Percentiles rank a stretch among this genome's conserved stretches.
These are phyloP conservation scores for Brevimyrus niger DNA, from an alignment of 2,113 vertebrate species.

Conservation along the genomic window DNA sequence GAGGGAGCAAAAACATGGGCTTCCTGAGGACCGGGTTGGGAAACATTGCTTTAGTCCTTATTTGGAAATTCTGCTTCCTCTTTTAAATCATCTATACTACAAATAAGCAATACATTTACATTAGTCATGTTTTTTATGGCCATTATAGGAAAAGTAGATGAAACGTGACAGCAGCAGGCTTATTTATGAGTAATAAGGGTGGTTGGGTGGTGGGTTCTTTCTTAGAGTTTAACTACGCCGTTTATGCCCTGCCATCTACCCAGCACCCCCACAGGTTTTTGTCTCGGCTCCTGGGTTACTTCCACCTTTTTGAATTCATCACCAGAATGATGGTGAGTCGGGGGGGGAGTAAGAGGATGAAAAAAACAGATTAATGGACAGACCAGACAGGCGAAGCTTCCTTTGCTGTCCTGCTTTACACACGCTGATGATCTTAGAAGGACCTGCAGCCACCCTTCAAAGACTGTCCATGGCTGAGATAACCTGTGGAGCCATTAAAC, in stretches of 20 bases:
- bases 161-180: background rate
- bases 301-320: background rate
- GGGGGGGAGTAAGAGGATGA: background rate
- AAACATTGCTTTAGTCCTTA: background rate
- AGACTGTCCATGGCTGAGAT: constrained; percentile 46
- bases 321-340: background rate
- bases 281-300: background rate
- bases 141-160: background rate
- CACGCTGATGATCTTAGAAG: background rate
- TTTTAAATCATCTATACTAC: background rate
- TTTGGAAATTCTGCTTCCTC: constrained; percentile 2
- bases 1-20: background rate
- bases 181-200: background rate
- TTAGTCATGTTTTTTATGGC: background rate
- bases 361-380: background rate
- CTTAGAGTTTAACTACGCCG: background rate
- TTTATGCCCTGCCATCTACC: background rate
- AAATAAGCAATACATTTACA: constrained; percentile 1
- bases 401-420: background rate
- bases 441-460: constrained; percentile 36
- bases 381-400: background rate
- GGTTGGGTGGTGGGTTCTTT: background rate
- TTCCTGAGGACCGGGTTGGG: background rate
- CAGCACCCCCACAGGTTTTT: background rate
- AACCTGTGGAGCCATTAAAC: constrained; percentile 36